A percentile compares a stretch with the other conserved stretches of the same genome.
Conservation (phyloP, 2,888 invertebrate genomes). For the Dinocampus coccinellae region DNA sequence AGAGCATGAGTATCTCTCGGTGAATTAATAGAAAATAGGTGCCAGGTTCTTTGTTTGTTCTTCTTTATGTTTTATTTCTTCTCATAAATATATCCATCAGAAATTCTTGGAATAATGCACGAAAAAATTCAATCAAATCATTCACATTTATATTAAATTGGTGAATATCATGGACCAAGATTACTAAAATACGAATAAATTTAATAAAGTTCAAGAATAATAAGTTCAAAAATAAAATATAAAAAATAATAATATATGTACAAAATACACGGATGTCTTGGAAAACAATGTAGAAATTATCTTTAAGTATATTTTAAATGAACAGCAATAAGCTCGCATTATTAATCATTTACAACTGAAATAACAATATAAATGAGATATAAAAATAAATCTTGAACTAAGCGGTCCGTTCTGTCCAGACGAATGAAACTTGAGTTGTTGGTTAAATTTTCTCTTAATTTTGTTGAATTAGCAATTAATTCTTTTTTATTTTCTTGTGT, state of each 20-base stretch:
- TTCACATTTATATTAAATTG: too few relatives aligned
- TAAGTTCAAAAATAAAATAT: too few relatives aligned
- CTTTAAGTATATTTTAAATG: conserved; percentile 45
- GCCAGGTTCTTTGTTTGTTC: conserved; percentile 32
- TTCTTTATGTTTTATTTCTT: background rate
- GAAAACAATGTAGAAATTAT: conserved; percentile 47
- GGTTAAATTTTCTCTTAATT: conserved; percentile 18
- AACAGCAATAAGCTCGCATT: conserved; percentile 37
- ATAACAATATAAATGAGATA: conserved; percentile 23
- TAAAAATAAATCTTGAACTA: conserved; percentile 39
- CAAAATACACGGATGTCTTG: conserved; percentile 6
- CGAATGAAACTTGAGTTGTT: too few relatives aligned
- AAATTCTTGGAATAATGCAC: background rate
- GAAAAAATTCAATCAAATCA: too few relatives aligned
- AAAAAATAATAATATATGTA: conserved; percentile 14
- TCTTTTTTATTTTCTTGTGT: conserved; percentile 3
- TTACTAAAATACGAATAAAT: conserved; percentile 25
- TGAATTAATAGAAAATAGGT: conserved; percentile 5
- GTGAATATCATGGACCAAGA: conserved; percentile 47
- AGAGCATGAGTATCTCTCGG: conserved; percentile 4
- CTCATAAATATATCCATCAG: background rate
- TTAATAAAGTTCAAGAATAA: too few relatives aligned
- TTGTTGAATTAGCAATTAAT: conserved; percentile 15
- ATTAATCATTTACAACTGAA: conserved; percentile 44
- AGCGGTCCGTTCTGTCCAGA: conserved; percentile 42